These are phyloP conservation scores for Epsilonema sp. DNA, from an alignment of 2,888 invertebrate genomes.

Conservation along the genomic window DNA sequence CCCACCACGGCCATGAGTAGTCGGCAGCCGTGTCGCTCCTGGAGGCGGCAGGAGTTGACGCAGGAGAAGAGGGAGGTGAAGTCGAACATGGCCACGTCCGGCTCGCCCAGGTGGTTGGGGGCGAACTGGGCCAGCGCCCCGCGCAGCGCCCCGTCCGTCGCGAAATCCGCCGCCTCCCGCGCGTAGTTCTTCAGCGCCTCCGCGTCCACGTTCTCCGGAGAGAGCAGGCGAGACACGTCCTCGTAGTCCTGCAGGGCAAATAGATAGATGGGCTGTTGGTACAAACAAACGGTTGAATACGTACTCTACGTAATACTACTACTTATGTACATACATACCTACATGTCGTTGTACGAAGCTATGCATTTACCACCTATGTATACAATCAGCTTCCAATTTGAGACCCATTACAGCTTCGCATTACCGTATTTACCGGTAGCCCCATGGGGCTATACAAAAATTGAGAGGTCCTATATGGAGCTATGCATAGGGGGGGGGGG, in stretches of 20 bases:
- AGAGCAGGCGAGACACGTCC: conserved; percentile 67
- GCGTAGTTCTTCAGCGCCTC: conserved; percentile 72
- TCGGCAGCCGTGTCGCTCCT: conserved; percentile 52
- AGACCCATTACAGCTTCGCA: too few species aligned
- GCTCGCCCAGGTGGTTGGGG: conserved; percentile 86
- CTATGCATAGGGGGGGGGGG: too few species aligned
- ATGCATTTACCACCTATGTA: too few species aligned
- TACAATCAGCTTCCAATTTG: too few species aligned
- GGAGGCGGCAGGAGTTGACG: conserved; percentile 80
- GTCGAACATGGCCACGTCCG: conserved; percentile 95
- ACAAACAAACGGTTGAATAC: too few species aligned
- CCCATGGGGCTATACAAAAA: too few species aligned
- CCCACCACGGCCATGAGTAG: conserved; percentile 77
- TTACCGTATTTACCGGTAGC: too few species aligned
- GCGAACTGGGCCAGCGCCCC: conserved; percentile 59
- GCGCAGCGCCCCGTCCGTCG: conserved; percentile 40
- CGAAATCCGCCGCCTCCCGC: conserved; percentile 78
- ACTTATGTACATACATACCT: too few species aligned
- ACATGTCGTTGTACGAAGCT: too few species aligned
- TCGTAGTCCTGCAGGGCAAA: conserved; percentile 80
- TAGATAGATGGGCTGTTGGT: too few species aligned
- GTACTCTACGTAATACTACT: too few species aligned
- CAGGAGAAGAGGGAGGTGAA: conserved; percentile 97
- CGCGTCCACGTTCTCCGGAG: conserved; percentile 71
- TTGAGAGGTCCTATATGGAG: too few species aligned